phyloP scores from a whole-genome alignment of 2,113 vertebrate species.

The Pristiophorus japonicus region DNA sequence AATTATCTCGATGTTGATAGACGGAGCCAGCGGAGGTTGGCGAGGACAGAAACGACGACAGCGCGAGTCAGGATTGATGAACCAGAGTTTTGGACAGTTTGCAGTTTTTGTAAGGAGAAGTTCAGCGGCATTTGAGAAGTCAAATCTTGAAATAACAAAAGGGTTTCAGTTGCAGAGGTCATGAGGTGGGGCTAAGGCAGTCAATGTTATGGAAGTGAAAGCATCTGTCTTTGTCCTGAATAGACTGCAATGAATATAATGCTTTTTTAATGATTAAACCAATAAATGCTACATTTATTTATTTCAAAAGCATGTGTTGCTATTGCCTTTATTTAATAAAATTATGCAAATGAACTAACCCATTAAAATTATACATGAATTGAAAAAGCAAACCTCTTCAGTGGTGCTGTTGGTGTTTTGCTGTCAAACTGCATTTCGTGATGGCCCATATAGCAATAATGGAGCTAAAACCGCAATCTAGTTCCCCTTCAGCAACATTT shows the following conservation, averaged over 20 bases:
- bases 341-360: not conserved
- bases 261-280: not conserved
- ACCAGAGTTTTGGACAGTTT: not conserved
- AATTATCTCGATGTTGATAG: not conserved
- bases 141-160: not conserved
- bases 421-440: not conserved
- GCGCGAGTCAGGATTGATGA: not conserved
- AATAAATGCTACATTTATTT: not conserved
- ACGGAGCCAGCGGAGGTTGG: not conserved
- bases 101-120: not conserved
- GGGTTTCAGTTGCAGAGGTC: not conserved
- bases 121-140: not conserved
- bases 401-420: not conserved
- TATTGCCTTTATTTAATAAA: not conserved
- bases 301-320: not conserved
- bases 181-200: not conserved
- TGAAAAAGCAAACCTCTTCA: not conserved
- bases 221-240: not conserved
- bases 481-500: not conserved
- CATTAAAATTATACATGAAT: not conserved
- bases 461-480: not conserved
- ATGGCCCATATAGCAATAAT: not conserved
- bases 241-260: not conserved
- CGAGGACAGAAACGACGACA: no score
- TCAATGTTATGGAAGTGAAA: not conserved